Conservation (phyloP, 2,888 invertebrate species). For the Rotaria magnacalcarata region DNA sequence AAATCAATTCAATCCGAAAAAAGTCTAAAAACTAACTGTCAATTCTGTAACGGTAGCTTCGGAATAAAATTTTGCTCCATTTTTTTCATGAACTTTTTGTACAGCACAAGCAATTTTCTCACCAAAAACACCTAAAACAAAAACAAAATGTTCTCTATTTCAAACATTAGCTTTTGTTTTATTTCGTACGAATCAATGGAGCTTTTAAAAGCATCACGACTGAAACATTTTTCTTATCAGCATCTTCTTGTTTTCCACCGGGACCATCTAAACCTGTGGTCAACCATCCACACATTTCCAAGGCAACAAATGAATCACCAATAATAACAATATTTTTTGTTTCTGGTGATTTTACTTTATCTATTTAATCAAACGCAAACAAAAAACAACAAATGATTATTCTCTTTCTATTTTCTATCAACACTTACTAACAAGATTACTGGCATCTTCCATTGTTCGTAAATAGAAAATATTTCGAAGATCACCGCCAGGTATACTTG, state of each 20-base stretch:
- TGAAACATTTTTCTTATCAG: background rate
- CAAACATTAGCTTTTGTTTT: too few relatives aligned
- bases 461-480: background rate
- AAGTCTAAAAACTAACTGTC: background rate
- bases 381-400: too few relatives aligned
- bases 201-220: conserved; percentile 10
- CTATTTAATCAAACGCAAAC: background rate
- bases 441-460: conserved; percentile 24
- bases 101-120: background rate
- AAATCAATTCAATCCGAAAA: background rate
- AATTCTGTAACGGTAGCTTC: background rate
- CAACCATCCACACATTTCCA: conserved; percentile 36
- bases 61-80: conserved; percentile 24
- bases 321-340: conserved; percentile 35
- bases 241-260: background rate
- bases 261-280: conserved; percentile 32
- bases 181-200: conserved; percentile 2
- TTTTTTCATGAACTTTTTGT: conserved; percentile 34
- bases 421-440: conserved; percentile 13
- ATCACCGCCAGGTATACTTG: background rate
- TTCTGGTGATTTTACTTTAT: background rate
- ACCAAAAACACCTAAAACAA: background rate
- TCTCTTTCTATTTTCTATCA: too few relatives aligned
- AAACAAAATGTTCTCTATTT: background rate
- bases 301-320: conserved; percentile 25